Conservation (phyloP, 2,797 vertebrate genomes). For the Centropyge bicolor region DNA sequence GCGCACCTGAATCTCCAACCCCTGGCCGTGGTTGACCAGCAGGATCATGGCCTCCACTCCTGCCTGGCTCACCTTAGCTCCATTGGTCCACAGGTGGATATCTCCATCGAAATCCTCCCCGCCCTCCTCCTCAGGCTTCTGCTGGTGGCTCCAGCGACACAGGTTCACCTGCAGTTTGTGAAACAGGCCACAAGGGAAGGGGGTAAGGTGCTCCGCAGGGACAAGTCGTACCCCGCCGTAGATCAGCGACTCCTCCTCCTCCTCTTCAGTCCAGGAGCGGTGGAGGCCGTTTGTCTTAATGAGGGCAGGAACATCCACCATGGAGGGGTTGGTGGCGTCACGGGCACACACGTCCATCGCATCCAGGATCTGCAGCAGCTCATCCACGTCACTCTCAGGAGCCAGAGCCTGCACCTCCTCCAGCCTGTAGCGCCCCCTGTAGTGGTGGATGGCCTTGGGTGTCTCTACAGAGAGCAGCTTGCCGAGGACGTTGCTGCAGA, state of each 20-base stretch:
- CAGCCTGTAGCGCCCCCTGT: conserved; percentile 94
- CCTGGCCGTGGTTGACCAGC: conserved; percentile 97
- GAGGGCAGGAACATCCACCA: conserved; percentile 97
- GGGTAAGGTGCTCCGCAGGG: conserved; percentile 94
- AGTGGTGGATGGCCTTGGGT: conserved; percentile 97
- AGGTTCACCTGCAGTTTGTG: conserved; percentile 99
- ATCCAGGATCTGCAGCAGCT: conserved; percentile 96
- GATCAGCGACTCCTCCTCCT: conserved; percentile 87
- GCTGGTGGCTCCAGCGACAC: conserved; percentile 97
- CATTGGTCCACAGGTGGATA: conserved; percentile 95
- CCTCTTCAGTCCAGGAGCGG: conserved; percentile 96
- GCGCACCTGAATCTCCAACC: conserved; percentile 95
- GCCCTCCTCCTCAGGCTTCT: conserved; percentile 89
- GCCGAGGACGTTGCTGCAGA: conserved; percentile 92
- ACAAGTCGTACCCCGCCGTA: conserved; percentile 95
- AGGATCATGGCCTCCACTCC: conserved; percentile 93
- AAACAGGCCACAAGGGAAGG: conserved; percentile 96
- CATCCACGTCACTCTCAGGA: conserved; percentile 94
- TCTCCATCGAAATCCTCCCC: conserved; percentile 81
- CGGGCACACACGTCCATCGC: conserved; percentile 98
- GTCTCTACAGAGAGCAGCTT: conserved; percentile 94
- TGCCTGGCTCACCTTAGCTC: conserved; percentile 91
- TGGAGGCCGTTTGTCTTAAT: conserved; percentile 96
- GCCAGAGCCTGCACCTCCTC: conserved; percentile 96
- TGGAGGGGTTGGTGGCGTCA: conserved; percentile 91